Conservation (phyloP, 2,797 vertebrate genomes). For the Brotula barbata region DNA sequence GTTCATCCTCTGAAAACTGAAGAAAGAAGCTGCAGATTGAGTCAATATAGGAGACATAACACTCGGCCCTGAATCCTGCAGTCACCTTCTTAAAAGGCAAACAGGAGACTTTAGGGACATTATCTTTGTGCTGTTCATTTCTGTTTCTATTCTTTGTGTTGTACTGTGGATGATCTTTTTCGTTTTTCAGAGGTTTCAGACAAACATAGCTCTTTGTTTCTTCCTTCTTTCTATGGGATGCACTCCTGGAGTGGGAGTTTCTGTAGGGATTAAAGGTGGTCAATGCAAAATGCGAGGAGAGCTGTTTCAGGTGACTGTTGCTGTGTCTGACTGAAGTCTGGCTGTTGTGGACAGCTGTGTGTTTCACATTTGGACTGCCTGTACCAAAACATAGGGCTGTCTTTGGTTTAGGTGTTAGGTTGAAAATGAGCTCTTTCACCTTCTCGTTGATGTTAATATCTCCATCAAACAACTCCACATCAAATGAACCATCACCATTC, state of each 20-base stretch:
- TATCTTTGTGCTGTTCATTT: background rate
- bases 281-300: background rate
- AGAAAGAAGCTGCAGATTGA: conserved; percentile 81
- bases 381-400: background rate
- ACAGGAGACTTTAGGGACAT: conserved; percentile 52
- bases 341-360: background rate
- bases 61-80: conserved; percentile 67
- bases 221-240: conserved; percentile 25
- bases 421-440: conserved; percentile 76
- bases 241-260: background rate
- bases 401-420: conserved; percentile 32
- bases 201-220: conserved; percentile 3
- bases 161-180: background rate
- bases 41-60: conserved; percentile 77
- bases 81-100: conserved; percentile 70
- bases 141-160: background rate
- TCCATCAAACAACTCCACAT: conserved; percentile 86
- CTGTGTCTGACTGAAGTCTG: background rate
- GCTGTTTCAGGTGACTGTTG: background rate
- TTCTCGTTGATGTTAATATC: conserved; percentile 81
- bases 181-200: conserved; percentile 13
- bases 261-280: background rate
- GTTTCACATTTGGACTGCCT: background rate
- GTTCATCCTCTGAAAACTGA: conserved; percentile 82
- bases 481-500: conserved; percentile 80